Conservation (phyloP, 1,140 invertebrate species). For the Heliconius congener region DNA sequence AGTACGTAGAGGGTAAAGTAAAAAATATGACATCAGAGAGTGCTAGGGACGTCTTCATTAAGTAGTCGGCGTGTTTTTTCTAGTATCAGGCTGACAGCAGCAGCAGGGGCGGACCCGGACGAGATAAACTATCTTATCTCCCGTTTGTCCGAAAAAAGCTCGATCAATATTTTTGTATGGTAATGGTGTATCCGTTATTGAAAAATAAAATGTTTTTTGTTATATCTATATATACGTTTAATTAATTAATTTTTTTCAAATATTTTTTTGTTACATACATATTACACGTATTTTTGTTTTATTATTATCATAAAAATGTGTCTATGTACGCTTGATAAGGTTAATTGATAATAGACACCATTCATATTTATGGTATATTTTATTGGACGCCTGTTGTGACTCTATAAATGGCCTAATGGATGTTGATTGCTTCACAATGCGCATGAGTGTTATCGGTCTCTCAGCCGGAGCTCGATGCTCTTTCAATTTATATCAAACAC, state of each 20-base stretch:
- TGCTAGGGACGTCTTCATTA: constrained; percentile 51
- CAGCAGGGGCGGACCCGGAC: constrained; percentile 47
- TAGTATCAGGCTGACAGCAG: constrained; percentile 49
- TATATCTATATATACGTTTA: background rate
- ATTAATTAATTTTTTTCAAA: too few relatives aligned
- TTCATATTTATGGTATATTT: constrained; percentile 53
- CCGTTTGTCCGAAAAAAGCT: constrained; percentile 58
- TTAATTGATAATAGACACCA: constrained; percentile 44
- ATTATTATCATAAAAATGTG: background rate
- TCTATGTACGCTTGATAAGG: constrained; percentile 22
- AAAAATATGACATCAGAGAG: constrained; percentile 37
- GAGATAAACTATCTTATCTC: constrained; percentile 72
- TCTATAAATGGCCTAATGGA: constrained; percentile 71
- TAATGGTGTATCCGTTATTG: background rate
- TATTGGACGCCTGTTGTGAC: constrained; percentile 63
- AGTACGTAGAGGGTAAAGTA: background rate
- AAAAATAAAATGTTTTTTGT: constrained; percentile 10
- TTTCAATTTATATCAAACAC: constrained; percentile 26
- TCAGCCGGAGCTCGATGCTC: constrained; percentile 41
- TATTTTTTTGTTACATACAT: background rate
- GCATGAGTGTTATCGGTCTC: constrained; percentile 51
- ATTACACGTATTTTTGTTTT: background rate
- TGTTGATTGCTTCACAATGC: constrained; percentile 75
- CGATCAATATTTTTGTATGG: constrained; percentile 53
- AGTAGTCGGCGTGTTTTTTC: constrained; percentile 44